A percentile compares a stretch with the other conserved stretches of the same genome.
These are phyloP conservation scores for Rhopalosiphum maidis DNA, from an alignment of 1,140 invertebrate species.

Conservation along the genomic window DNA sequence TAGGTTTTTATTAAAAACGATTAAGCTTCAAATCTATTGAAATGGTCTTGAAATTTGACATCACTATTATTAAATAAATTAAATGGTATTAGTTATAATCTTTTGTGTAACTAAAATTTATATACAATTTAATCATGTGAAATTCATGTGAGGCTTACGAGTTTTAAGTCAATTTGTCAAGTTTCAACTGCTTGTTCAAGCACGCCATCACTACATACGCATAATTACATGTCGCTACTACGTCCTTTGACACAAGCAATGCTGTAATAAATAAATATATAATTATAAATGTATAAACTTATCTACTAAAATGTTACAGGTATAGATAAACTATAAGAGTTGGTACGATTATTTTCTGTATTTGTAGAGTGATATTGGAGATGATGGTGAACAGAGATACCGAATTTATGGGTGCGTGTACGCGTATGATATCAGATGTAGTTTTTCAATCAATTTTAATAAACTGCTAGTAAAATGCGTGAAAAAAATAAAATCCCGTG, in stretches of 20 bases:
- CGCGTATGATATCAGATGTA: background rate
- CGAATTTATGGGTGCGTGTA: background rate
- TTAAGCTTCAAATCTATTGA: too few species aligned
- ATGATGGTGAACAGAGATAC: background rate
- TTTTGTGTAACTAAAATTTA: background rate
- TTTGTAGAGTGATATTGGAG: background rate
- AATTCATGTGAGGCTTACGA: background rate
- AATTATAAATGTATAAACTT: background rate
- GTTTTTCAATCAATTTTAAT: background rate
- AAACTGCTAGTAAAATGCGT: background rate
- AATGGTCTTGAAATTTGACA: too few species aligned
- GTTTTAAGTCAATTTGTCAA: background rate
- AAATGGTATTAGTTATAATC: too few species aligned
- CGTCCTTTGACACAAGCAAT: background rate
- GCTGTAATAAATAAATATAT: background rate
- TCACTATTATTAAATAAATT: too few species aligned
- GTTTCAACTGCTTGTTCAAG: slow-evolving; percentile 27
- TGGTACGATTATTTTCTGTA: background rate
- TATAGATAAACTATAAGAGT: background rate
- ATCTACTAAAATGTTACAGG: background rate
- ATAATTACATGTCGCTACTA: slow-evolving; percentile 32
- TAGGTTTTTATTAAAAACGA: too few species aligned
- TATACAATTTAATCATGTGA: background rate
- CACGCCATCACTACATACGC: slow-evolving; percentile 48
- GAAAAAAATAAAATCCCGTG: background rate